Evolutionary conservation across 2,113 vertebrate species (phyloP).

Genomic region (Dipodomys merriami): DNA sequence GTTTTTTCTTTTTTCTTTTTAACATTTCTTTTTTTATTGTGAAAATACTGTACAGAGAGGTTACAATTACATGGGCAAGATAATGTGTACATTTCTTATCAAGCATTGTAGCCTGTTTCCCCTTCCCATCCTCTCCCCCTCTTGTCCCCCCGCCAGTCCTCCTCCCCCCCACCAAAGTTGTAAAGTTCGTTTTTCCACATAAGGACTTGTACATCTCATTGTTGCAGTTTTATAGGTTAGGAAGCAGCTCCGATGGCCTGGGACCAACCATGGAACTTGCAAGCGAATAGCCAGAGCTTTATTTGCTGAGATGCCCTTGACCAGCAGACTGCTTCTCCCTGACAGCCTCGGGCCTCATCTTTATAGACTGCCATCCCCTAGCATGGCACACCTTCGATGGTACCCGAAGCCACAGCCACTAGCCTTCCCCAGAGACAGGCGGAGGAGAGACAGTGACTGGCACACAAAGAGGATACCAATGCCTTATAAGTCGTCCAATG

Average conservation of each 20-base stretch:
- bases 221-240: neutral
- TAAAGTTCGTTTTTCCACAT: too few species aligned
- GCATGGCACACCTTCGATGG: neutral
- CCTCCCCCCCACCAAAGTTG: too few species aligned
- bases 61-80: too few species aligned
- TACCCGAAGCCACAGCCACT: neutral
- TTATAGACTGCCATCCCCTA: neutral
- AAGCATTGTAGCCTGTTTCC: too few species aligned
- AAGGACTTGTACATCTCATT: too few species aligned
- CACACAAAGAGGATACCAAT: neutral
- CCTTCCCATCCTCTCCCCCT: too few species aligned
- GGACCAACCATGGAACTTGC: neutral
- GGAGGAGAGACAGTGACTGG: neutral
- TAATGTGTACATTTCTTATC: too few species aligned
- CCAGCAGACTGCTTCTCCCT: neutral
- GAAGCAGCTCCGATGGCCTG: neutral
- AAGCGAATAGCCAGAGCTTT: neutral
- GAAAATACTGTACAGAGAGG: too few species aligned
- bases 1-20: neutral
- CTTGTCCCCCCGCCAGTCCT: too few species aligned
- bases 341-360: neutral
- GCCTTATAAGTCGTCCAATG: neutral
- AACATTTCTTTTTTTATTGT: too few species aligned
- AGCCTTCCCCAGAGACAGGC: too few species aligned
- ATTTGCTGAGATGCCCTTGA: neutral